Percentiles rank a stretch among this genome's conserved stretches.
These are phyloP conservation scores for Microtus richardsoni DNA, from an alignment of 2,113 vertebrate species.

Conservation along the genomic window DNA sequence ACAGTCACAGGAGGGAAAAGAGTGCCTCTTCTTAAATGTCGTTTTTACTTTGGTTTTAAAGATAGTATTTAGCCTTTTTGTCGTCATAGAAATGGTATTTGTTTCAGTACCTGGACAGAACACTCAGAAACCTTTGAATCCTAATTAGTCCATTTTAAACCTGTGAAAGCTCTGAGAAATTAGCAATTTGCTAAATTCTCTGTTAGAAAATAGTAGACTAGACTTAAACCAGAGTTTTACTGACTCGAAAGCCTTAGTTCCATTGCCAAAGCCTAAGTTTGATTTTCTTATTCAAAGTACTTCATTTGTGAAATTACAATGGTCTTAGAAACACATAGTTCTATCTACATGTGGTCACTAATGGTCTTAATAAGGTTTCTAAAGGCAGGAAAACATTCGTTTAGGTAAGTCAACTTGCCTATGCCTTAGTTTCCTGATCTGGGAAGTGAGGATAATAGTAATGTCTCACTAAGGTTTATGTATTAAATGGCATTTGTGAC, in stretches of 20 bases:
- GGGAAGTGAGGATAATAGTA: slow-evolving; percentile 37
- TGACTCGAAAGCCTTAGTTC: neutral
- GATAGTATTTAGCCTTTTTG: slow-evolving; percentile 28
- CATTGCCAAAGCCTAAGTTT: neutral
- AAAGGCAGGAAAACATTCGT: neutral
- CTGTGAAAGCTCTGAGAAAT: slow-evolving; percentile 22
- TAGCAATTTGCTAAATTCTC: slow-evolving; percentile 26
- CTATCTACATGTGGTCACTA: neutral
- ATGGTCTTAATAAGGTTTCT: neutral
- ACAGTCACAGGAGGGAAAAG: neutral
- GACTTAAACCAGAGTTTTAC: slow-evolving; percentile 36
- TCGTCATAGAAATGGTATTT: slow-evolving; percentile 31
- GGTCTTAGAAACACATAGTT: slow-evolving; percentile 49
- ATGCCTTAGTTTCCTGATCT: slow-evolving; percentile 40
- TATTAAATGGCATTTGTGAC: neutral
- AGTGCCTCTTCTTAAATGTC: neutral
- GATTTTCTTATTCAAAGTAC: slow-evolving; percentile 30
- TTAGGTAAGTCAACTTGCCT: slow-evolving; percentile 9
- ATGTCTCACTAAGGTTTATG: neutral
- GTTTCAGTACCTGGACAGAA: neutral
- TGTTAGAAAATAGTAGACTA: neutral
- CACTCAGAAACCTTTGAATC: slow-evolving; percentile 13
- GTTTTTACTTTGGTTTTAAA: slow-evolving; percentile 39
- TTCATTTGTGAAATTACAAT: slow-evolving; percentile 51
- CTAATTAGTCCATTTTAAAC: slow-evolving; percentile 22